Percentiles rank a stretch among this genome's conserved stretches.
These are phyloP conservation scores for Tonatia bakeri DNA, from an alignment of 2,113 vertebrate genomes.

Conservation along the genomic window DNA sequence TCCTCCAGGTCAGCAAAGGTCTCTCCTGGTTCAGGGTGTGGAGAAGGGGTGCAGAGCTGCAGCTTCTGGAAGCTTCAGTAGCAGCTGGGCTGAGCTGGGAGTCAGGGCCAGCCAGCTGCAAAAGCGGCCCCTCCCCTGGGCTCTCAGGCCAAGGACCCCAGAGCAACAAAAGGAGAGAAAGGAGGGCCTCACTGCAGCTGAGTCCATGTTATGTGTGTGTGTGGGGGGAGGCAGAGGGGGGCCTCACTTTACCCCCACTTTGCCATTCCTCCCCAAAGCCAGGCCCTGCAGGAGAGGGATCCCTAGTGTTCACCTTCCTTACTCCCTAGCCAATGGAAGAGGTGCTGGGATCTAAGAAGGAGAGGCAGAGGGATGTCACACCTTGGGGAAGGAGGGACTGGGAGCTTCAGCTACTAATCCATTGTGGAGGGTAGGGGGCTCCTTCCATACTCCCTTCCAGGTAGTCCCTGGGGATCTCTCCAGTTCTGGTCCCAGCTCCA, in stretches of 20 bases:
- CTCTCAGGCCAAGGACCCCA: conserved; percentile 68
- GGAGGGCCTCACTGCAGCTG: conserved; percentile 14
- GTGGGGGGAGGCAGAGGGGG: not conserved
- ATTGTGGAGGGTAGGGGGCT: not conserved
- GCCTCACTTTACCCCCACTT: not conserved
- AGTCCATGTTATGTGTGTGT: not conserved
- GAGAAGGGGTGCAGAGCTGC: not conserved
- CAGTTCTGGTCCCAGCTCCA: conserved; percentile 33
- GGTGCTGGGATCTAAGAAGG: not conserved
- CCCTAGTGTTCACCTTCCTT: conserved; percentile 22
- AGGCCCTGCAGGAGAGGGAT: not conserved
- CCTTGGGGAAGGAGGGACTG: conserved; percentile 4
- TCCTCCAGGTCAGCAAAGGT: conserved; percentile 63
- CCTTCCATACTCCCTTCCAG: conserved; percentile 5
- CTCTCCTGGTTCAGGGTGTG: conserved; percentile 30
- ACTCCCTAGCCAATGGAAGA: not conserved
- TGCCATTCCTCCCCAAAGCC: not conserved
- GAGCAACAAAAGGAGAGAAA: conserved; percentile 41
- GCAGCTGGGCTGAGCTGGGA: conserved; percentile 69
- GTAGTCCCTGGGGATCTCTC: conserved; percentile 52
- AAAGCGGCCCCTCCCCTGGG: conserved; percentile 58
- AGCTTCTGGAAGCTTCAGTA: conserved; percentile 72
- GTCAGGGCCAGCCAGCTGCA: conserved; percentile 70
- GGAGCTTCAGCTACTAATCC: conserved; percentile 60
- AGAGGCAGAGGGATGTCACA: not conserved